phyloP scores from a whole-genome alignment of 2,888 invertebrate genomes.

The Augochlorella aurata region DNA sequence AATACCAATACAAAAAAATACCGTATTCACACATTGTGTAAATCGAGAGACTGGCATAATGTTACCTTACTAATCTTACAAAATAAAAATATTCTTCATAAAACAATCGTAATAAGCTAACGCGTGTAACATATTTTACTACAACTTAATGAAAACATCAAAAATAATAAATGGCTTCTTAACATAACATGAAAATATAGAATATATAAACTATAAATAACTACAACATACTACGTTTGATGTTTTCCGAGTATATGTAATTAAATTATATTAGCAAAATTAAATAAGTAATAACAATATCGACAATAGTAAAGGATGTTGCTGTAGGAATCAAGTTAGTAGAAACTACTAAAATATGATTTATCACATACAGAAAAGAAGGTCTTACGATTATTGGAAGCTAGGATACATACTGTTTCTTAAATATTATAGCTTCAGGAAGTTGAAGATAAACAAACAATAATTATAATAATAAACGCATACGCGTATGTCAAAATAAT shows the following conservation, averaged over 20 bases:
- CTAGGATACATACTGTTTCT: slow-evolving; percentile 1
- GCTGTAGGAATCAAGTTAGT: slow-evolving; percentile 13
- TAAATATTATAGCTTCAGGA: neutral
- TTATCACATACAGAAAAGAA: slow-evolving; percentile 44
- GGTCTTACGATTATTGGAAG: neutral
- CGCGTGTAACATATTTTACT: slow-evolving; percentile 29
- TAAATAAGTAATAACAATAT: slow-evolving; percentile 22
- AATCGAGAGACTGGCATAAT: slow-evolving; percentile 2
- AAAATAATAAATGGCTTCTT: slow-evolving; percentile 19
- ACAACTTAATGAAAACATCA: slow-evolving; percentile 42
- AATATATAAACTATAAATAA: slow-evolving; percentile 15
- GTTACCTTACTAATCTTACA: slow-evolving; percentile 40
- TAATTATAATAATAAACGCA: slow-evolving; percentile 13
- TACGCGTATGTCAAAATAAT: slow-evolving; percentile 19
- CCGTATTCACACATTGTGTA: neutral
- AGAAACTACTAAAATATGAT: slow-evolving; percentile 23
- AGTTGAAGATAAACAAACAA: slow-evolving; percentile 1
- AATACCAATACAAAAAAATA: neutral
- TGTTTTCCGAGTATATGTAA: neutral
- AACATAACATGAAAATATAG: slow-evolving; percentile 11
- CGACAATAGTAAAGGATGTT: slow-evolving; percentile 17
- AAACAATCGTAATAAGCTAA: slow-evolving; percentile 30
- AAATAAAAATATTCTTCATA: slow-evolving; percentile 48
- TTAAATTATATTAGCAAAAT: slow-evolving; percentile 14
- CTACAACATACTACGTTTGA: slow-evolving; percentile 6